phyloP scores from a whole-genome alignment of 2,888 invertebrate species.

The Platynereis dumerilii region DNA sequence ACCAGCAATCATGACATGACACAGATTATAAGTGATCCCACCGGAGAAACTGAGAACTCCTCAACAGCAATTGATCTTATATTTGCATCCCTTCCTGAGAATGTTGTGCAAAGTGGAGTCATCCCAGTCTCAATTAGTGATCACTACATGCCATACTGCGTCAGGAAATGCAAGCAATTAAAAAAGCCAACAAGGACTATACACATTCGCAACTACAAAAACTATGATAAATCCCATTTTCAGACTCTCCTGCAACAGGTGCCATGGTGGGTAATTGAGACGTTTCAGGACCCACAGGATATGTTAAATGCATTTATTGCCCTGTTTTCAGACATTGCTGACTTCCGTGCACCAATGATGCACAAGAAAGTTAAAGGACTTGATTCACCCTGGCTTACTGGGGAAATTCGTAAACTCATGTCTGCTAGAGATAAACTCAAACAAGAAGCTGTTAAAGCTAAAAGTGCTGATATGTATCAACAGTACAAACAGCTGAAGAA shows the following conservation, averaged over 20 bases:
- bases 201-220: neutral
- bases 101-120: neutral
- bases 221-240: neutral
- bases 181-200: neutral
- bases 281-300: constrained; percentile 3
- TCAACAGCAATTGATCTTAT: constrained; percentile 2
- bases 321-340: neutral
- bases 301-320: constrained; percentile 5
- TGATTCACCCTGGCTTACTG: constrained; percentile 6
- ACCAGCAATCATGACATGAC: neutral
- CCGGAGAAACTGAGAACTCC: neutral
- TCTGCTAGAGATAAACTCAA: neutral
- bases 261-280: neutral
- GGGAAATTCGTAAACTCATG: constrained; percentile 3
- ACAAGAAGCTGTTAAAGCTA: neutral
- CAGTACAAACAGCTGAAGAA: constrained; percentile 3
- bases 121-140: neutral
- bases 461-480: neutral
- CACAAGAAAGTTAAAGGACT: constrained; percentile 6
- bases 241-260: neutral
- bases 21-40: neutral
- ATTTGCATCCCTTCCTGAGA: neutral
- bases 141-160: neutral
- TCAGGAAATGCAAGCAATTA: neutral
- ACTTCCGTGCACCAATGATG: constrained; percentile 6